Evolutionary conservation across 2,888 invertebrate genomes (phyloP).

Genomic region (Limnephilus rhombicus): DNA sequence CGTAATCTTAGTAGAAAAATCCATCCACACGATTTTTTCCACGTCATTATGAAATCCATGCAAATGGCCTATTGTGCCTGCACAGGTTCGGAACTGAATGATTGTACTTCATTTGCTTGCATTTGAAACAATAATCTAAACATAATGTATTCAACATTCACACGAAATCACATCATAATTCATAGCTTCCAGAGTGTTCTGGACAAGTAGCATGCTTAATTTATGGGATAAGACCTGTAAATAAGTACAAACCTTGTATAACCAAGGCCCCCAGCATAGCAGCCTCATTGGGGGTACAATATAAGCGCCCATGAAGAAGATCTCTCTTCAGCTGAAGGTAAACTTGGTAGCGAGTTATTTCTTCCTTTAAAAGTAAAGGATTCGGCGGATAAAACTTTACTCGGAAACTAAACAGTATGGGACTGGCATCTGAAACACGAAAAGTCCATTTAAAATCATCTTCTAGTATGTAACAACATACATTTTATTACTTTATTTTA

Average conservation of each 20-base stretch:
- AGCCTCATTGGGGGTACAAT: conserved; percentile 93
- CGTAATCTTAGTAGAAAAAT: no score
- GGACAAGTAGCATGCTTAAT: neutral
- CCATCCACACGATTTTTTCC: no score
- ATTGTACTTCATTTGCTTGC: no score
- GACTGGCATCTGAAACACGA: conserved; percentile 86
- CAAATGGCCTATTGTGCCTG: no score
- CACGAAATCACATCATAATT: no score
- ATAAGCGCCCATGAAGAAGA: conserved; percentile 94
- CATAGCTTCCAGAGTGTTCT: no score
- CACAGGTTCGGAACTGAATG: no score
- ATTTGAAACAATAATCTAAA: no score
- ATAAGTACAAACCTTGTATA: conserved; percentile 87
- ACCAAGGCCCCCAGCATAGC: conserved; percentile 94
- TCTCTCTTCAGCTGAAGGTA: conserved; percentile 96
- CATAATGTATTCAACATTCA: no score
- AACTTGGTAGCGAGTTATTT: conserved; percentile 96
- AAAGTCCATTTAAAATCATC: neutral
- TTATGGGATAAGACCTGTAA: neutral
- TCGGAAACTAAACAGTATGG: conserved; percentile 95
- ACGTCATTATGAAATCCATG: no score
- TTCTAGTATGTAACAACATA: neutral
- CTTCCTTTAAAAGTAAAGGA: conserved; percentile 94
- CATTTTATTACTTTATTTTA: neutral
- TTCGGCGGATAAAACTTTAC: conserved; percentile 99